Evolutionary conservation across 2,797 vertebrate species (phyloP), one percentile per base, ranked within the genome.

Genomic region (Hypotaenidia philippensis): DNA sequence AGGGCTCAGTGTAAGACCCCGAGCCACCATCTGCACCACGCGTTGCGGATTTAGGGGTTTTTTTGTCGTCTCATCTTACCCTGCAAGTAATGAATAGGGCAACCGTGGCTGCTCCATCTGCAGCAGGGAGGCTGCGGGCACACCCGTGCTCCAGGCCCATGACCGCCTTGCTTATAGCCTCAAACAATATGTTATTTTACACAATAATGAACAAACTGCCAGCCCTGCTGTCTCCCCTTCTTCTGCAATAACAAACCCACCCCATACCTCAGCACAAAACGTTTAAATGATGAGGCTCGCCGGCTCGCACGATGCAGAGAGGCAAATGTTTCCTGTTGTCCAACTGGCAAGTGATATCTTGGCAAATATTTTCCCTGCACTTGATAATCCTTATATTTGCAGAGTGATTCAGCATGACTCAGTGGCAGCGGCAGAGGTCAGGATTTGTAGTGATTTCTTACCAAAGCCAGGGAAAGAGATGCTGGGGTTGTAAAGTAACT

Each of bases 321-420:
- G 59, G 38, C 3, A 50, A 90, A 53, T 4, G 27, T 32, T 82
- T 90, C 59, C 74, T 72, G 15, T 63, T 72, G 74, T 80, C 64
- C 87, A 85, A 11, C 74, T 40, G 60, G 60, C 32, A 66, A 83
- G 52, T 4, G 60, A 31, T 78, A 89, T 36, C 74, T 86, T 85
- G 83, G 89, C 94, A 93, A 92, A 69, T 89, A 57, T 83, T 94
- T 74, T 82, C 59, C 52, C 36, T 56, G 68, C 53, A 31, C 89
- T 96, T 78, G 87, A 70, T 90, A 81, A 84, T 83, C 66, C 92
- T 81, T 86, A 74, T 11, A 47, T 87, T 94, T 89, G 71, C 94
- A 87, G 87, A 88, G 59, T 89, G 93, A 96, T 92, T 96, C 94
- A 94, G 93, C 86, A 77, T 90, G 89, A 94, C 78, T 94, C 72